Conservation (phyloP, 2,797 vertebrate genomes). For the Sylvilagus floridanus region DNA sequence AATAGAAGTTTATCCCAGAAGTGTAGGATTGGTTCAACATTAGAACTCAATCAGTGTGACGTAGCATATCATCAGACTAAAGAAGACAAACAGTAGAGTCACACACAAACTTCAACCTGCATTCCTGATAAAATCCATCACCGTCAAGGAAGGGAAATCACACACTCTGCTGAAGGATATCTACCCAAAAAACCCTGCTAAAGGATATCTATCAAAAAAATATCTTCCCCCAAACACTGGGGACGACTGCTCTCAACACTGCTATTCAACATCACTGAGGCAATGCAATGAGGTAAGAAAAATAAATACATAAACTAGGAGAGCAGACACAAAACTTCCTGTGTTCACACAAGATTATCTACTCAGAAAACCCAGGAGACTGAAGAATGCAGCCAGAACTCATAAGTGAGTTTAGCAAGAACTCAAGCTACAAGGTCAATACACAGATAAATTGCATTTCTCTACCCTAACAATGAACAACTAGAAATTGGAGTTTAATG, state of each 20-base stretch:
- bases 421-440: not conserved
- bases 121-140: not conserved
- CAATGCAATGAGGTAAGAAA: not conserved
- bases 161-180: too few relatives aligned
- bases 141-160: not conserved
- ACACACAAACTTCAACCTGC: not conserved
- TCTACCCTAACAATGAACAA: not conserved
- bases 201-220: not conserved
- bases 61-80: not conserved
- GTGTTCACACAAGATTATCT: not conserved
- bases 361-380: not conserved
- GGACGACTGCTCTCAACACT: too few relatives aligned
- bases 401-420: not conserved
- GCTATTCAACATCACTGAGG: not conserved
- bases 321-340: not conserved
- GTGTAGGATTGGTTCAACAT: not conserved
- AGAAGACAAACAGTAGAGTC: not conserved
- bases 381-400: too few relatives aligned
- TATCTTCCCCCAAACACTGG: not conserved
- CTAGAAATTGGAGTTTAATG: not conserved
- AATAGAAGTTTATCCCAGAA: not conserved
- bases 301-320: not conserved
- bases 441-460: not conserved
- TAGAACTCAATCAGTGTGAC: not conserved
- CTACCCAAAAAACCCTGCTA: too few relatives aligned